Conservation (phyloP, 2,113 vertebrate genomes). For the Paratilapia polleni region DNA sequence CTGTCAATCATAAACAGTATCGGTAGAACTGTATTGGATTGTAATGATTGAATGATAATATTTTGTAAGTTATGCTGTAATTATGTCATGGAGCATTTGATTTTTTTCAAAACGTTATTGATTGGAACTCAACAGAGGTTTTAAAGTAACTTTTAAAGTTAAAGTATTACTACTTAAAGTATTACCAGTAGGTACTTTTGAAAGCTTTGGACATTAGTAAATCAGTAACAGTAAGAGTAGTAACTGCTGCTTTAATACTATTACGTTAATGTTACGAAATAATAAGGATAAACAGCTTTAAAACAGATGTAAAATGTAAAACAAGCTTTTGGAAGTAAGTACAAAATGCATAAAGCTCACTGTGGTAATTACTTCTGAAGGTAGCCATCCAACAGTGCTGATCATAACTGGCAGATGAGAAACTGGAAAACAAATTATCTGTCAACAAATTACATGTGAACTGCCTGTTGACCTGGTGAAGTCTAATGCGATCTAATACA, state of each 20-base stretch:
- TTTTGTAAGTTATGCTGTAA: neutral
- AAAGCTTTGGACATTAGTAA: too few species aligned
- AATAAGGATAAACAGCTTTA: neutral
- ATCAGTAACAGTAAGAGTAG: neutral
- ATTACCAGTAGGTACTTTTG: neutral
- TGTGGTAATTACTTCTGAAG: neutral
- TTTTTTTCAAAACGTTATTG: neutral
- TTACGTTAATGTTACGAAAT: too few species aligned
- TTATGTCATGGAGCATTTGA: neutral
- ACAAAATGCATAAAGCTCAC: neutral
- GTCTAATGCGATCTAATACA: slow-evolving; percentile 40
- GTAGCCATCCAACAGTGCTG: neutral
- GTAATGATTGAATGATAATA: neutral
- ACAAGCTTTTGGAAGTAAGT: neutral
- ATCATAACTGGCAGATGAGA: slow-evolving; percentile 14
- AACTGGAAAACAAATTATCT: slow-evolving; percentile 36
- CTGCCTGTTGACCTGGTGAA: slow-evolving; percentile 17
- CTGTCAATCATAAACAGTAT: slow-evolving; percentile 2
- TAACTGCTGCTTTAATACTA: neutral
- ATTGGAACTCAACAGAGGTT: neutral
- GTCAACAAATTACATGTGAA: slow-evolving; percentile 31
- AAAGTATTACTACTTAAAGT: neutral
- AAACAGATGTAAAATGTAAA: neutral
- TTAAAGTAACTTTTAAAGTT: neutral
- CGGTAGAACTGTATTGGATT: neutral